A percentile compares a stretch with the other conserved stretches of the same genome.
phyloP scores from a whole-genome alignment of 1,140 invertebrate genomes.

The Zaprionus capensis region DNA sequence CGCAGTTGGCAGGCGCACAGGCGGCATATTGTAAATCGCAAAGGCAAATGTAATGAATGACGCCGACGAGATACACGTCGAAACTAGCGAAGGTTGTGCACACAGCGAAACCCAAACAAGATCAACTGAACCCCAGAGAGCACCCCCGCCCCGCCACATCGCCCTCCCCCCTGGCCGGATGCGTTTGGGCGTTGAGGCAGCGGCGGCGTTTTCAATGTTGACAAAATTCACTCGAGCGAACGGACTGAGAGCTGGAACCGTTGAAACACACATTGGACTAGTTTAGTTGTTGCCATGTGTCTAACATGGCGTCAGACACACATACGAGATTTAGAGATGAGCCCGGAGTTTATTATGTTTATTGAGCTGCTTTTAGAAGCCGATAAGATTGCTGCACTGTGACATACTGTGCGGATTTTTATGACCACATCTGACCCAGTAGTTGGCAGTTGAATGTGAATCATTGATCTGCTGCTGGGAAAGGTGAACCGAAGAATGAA shows the following conservation, averaged over 20 bases:
- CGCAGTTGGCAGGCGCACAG: slow-evolving; percentile 24
- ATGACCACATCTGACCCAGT: neutral
- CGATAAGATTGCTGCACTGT: neutral
- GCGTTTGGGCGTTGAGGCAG: slow-evolving; percentile 75
- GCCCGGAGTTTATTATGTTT: slow-evolving; percentile 25
- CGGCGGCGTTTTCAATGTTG: slow-evolving; percentile 77
- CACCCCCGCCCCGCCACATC: neutral
- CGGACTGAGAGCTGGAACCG: slow-evolving; percentile 34
- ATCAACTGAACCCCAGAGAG: slow-evolving; percentile 34
- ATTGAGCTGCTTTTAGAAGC: neutral
- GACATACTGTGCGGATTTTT: slow-evolving; percentile 7
- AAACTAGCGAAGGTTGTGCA: slow-evolving; percentile 72
- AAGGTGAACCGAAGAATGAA: neutral
- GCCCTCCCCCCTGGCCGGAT: slow-evolving; percentile 37
- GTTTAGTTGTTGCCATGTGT: slow-evolving; percentile 71
- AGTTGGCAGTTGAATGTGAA: neutral
- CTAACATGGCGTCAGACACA: slow-evolving; percentile 61
- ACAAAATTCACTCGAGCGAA: slow-evolving; percentile 72
- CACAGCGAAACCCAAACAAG: slow-evolving; percentile 52
- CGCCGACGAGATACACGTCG: slow-evolving; percentile 61
- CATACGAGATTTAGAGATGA: slow-evolving; percentile 59
- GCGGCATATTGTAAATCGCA: slow-evolving; percentile 74
- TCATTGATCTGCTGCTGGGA: neutral
- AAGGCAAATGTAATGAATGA: slow-evolving; percentile 80
- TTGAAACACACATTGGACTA: slow-evolving; percentile 55